Evolutionary conservation across 2,113 vertebrate species (phyloP).

Genomic region (Micronycteris hirsuta): DNA sequence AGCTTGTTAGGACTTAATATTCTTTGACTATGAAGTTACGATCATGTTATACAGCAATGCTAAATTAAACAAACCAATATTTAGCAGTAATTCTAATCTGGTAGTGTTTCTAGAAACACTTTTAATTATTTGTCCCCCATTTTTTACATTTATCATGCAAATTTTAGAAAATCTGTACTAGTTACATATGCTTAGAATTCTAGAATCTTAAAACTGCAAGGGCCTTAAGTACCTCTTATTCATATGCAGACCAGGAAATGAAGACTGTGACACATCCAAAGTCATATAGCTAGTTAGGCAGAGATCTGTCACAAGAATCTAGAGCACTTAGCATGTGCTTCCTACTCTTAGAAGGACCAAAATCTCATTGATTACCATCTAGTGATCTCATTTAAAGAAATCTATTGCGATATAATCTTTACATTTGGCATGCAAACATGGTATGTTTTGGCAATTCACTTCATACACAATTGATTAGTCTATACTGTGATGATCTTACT

Average conservation of each 20-base stretch:
- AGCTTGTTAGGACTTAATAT: background rate
- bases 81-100: background rate
- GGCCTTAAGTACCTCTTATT: background rate
- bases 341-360: background rate
- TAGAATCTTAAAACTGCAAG: background rate
- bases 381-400: background rate
- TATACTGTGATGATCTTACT: background rate
- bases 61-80: background rate
- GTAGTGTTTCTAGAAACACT: background rate
- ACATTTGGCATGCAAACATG: background rate
- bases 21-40: background rate
- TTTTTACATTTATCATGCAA: background rate
- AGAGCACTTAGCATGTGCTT: background rate
- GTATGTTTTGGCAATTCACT: background rate
- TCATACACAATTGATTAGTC: constrained; percentile 4
- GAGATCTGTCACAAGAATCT: background rate
- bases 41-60: background rate
- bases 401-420: background rate
- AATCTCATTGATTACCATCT: background rate
- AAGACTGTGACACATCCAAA: background rate
- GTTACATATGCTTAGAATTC: constrained; percentile 8
- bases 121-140: background rate
- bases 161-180: constrained; percentile 13
- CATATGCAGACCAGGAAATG: background rate
- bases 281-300: background rate